phyloP scores from a whole-genome alignment of 2,113 vertebrate genomes.

The pig (Sus scrofa) region DNA sequence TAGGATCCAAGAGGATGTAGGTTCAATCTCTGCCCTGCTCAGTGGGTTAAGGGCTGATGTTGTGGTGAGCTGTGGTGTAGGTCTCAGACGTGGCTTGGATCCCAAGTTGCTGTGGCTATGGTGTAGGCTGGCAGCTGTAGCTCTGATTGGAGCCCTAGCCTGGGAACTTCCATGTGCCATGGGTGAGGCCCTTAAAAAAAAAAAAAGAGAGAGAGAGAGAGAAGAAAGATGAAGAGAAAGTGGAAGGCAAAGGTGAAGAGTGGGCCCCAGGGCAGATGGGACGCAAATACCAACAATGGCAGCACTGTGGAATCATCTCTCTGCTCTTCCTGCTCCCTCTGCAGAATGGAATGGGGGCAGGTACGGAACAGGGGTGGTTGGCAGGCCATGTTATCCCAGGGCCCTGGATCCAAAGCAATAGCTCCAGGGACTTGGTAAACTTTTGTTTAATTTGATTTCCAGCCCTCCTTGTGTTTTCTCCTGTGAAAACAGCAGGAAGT shows the following conservation, averaged over 20 bases:
- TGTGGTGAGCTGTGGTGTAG: no score
- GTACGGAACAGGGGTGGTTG: not conserved
- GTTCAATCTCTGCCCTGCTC: not conserved
- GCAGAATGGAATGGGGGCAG: not conserved
- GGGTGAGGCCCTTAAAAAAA: no score
- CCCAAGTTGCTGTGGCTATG: no score
- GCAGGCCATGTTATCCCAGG: not conserved
- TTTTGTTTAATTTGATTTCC: not conserved
- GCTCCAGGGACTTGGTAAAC: not conserved
- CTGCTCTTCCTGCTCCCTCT: not conserved
- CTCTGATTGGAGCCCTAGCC: no score
- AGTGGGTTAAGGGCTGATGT: no score
- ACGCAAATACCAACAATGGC: fast-evolving
- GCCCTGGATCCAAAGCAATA: not conserved
- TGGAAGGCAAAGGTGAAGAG: not conserved
- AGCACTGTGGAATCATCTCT: fast-evolving
- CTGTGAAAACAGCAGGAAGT: not conserved
- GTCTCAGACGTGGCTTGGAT: no score
- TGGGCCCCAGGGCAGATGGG: no score
- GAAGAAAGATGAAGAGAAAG: not conserved
- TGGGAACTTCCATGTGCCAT: no score
- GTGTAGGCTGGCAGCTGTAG: no score
- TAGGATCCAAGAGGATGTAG: no score
- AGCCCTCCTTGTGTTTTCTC: not conserved
- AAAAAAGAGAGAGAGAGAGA: not conserved